phyloP scores from a whole-genome alignment of 2,113 vertebrate species.

The Oreochromis tanganicae region DNA sequence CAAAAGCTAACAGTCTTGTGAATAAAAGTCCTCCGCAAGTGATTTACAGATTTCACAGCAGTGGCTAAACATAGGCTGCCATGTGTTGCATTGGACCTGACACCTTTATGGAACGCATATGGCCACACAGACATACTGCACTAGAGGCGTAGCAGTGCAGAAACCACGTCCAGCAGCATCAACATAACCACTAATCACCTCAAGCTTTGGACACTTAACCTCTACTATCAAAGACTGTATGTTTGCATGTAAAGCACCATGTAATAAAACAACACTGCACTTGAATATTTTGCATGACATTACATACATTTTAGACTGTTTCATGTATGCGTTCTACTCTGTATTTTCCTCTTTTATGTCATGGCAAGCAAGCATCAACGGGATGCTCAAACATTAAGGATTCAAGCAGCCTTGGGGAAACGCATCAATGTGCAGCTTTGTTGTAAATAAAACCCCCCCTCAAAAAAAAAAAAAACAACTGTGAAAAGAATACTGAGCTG shows the following conservation, averaged over 20 bases:
- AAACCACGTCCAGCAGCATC: constrained; percentile 31
- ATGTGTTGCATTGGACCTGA: constrained; percentile 38
- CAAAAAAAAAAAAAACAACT: not conserved
- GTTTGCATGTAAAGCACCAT: not conserved
- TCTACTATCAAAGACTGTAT: not conserved
- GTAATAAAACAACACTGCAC: not conserved
- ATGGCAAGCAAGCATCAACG: not conserved
- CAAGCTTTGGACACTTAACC: constrained; percentile 11
- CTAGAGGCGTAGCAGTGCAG: not conserved
- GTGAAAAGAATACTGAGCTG: not conserved
- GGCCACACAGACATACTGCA: constrained; percentile 21
- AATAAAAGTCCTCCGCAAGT: constrained; percentile 1
- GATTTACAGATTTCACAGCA: not conserved
- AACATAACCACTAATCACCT: constrained; percentile 30
- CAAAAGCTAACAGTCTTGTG: not conserved
- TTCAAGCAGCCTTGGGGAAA: not conserved
- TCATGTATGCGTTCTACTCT: not conserved
- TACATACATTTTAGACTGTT: not conserved
- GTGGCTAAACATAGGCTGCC: constrained; percentile 20
- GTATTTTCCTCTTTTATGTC: not conserved
- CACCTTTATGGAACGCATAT: constrained; percentile 60
- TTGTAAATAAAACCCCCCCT: rapidly evolving
- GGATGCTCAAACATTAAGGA: not conserved
- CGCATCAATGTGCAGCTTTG: not conserved
- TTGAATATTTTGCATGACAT: not conserved